A percentile compares a stretch with the other conserved stretches of the same genome.
Evolutionary conservation across 2,888 invertebrate genomes (phyloP).

Genomic region (Lottia gigantea): DNA sequence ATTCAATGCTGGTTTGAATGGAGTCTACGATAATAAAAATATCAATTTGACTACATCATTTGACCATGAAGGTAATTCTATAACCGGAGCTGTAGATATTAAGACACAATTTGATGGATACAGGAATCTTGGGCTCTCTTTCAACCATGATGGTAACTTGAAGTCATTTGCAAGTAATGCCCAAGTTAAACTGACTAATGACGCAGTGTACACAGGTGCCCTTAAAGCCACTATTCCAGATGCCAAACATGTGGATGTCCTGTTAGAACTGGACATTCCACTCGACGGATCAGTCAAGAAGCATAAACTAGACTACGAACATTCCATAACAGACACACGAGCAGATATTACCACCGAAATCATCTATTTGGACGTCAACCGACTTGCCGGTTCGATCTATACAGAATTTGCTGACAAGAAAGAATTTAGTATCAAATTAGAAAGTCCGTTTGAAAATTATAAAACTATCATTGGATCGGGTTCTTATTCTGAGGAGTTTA

Average conservation of each 20-base stretch:
- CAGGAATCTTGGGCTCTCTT: slow-evolving; percentile 22
- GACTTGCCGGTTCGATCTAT: neutral
- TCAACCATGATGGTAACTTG: slow-evolving; percentile 26
- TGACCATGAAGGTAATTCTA: neutral
- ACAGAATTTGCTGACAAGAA: neutral
- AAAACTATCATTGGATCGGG: slow-evolving; percentile 14
- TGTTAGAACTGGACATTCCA: no score
- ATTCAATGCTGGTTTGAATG: slow-evolving; percentile 3
- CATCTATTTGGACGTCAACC: neutral
- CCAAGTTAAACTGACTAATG: no score
- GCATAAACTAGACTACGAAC: no score
- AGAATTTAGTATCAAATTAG: neutral
- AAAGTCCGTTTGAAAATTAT: slow-evolving; percentile 15
- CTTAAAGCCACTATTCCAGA: no score
- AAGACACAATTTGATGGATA: slow-evolving; percentile 20
- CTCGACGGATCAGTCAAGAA: no score
- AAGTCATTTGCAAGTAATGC: neutral
- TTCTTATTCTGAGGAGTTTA: neutral
- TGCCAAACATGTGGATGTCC: no score
- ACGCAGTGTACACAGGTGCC: no score
- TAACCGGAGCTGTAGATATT: slow-evolving; percentile 21
- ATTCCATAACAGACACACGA: no score
- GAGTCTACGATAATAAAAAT: neutral
- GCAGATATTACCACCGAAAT: neutral
- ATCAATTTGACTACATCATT: neutral